Conservation (phyloP, 2,888 invertebrate species). For the Rhorus exstirpatorius region DNA sequence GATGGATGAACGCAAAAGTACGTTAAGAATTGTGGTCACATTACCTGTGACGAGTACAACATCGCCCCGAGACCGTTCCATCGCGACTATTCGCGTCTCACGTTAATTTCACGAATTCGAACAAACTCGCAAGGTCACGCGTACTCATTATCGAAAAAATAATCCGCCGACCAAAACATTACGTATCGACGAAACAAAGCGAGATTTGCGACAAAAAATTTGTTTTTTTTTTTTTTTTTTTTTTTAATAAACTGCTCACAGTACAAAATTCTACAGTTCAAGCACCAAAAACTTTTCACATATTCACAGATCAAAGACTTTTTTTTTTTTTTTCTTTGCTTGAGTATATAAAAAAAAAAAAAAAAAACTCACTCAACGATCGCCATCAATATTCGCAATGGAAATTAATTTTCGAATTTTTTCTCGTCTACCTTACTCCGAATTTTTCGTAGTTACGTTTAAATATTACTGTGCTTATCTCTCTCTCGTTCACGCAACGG, state of each 20-base stretch:
- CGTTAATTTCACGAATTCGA: slow-evolving; percentile 23
- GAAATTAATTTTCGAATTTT: too few species aligned
- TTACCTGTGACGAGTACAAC: slow-evolving; percentile 66
- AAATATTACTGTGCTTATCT: too few species aligned
- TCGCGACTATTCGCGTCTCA: slow-evolving; percentile 36
- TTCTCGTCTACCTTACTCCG: too few species aligned
- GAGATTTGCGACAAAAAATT: slow-evolving; percentile 8
- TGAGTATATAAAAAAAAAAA: neutral
- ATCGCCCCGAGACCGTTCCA: slow-evolving; percentile 54
- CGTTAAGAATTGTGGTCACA: slow-evolving; percentile 3
- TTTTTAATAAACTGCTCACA: slow-evolving; percentile 64
- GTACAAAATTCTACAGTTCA: slow-evolving; percentile 64
- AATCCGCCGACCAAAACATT: slow-evolving; percentile 18
- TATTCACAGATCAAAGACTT: slow-evolving; percentile 25
- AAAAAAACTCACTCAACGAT: too few species aligned
- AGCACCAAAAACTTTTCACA: slow-evolving; percentile 48
- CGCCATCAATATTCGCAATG: too few species aligned
- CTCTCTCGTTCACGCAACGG: too few species aligned
- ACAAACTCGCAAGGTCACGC: neutral
- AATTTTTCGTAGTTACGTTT: too few species aligned
- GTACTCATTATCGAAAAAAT: too few species aligned
- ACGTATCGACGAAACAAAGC: neutral
- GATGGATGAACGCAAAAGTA: neutral
- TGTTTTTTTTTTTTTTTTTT: too few species aligned
- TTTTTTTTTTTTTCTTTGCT: neutral